Evolutionary conservation across 2,888 invertebrate species (phyloP), one percentile per base, ranked within the genome.

Genomic region (Microplitis deprimator): DNA sequence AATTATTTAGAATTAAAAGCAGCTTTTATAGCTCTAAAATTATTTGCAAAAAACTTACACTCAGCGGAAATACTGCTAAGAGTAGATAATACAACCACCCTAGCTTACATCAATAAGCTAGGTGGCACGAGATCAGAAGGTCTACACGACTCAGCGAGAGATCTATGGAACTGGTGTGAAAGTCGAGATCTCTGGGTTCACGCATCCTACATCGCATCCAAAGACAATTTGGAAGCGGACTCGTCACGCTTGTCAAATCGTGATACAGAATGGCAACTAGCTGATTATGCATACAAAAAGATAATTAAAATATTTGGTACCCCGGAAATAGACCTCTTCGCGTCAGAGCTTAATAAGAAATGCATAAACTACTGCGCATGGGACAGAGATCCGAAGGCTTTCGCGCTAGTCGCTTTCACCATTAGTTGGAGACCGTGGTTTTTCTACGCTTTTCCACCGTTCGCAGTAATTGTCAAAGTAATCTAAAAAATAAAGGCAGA

Each of bases 371-470:
- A 77, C 68, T 80, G 79, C 39, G 75, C 80, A 7, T 81, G 81
- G 77, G 73, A 79, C 72, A 72, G 76, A 73, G 81, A 82, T 16
- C 77, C 81, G 5, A 76, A 75, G 6, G 81, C 80, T 0, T 20
- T 65, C 10, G 72, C 65, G 0, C 74, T 81, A 16, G 77, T 81
- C 17, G 79, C 79, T 7, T 80, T 82, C n/a, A 81, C 81, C 1
- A 73, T 81, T 8, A 38, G 38, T 20, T 82, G 80, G 80, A 72
- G 64, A 67, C 38, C 76, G 10, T 29, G 40, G 8, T 77, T 40
- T 62, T 81, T 80, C 70, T 83, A 83, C 72, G 82, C 81, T 2
- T 83, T 81, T 62, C 81, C 83, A 8, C 80, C 79, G 0, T 84
- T 84, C 65, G 69, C 79, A 3, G 41, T 83, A 16, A 81, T 82